Percentiles rank a stretch among this genome's conserved stretches.
Evolutionary conservation across 2,113 vertebrate species (phyloP).

Genomic region (Delphinapterus leucas): DNA sequence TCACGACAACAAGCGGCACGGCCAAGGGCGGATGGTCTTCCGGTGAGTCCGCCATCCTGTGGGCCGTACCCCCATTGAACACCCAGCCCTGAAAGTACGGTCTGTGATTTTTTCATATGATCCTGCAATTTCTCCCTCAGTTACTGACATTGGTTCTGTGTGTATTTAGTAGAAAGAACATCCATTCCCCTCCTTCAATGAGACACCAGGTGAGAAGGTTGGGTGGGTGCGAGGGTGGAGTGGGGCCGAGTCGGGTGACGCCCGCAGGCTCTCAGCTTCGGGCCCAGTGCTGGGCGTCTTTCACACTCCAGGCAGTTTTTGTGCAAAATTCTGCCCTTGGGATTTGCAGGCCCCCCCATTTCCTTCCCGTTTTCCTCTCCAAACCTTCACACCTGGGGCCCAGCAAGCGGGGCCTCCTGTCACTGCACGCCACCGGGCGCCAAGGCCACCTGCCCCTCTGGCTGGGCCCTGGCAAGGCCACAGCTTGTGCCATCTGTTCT

Average conservation of each 20-base stretch:
- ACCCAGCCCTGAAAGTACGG: neutral
- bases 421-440: neutral
- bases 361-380: neutral
- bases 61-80: no score
- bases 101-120: no score
- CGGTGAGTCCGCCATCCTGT: neutral
- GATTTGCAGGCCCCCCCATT: neutral
- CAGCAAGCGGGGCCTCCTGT: neutral
- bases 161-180: neutral
- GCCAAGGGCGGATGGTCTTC: slow-evolving; percentile 32
- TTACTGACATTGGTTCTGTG: neutral
- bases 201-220: neutral
- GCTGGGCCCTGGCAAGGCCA: neutral
- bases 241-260: neutral
- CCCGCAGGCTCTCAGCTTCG: neutral
- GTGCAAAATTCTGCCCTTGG: no score
- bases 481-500: slow-evolving; percentile 37
- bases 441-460: neutral
- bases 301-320: neutral
- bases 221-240: neutral
- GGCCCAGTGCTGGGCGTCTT: neutral
- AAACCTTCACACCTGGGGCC: neutral
- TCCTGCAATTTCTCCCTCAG: neutral
- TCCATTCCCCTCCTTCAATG: rapidly evolving
- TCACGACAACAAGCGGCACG: slow-evolving; percentile 48